phyloP scores from a whole-genome alignment of 92 coral and sea anemone genomes.

The Parazoanthus atlanticus region DNA sequence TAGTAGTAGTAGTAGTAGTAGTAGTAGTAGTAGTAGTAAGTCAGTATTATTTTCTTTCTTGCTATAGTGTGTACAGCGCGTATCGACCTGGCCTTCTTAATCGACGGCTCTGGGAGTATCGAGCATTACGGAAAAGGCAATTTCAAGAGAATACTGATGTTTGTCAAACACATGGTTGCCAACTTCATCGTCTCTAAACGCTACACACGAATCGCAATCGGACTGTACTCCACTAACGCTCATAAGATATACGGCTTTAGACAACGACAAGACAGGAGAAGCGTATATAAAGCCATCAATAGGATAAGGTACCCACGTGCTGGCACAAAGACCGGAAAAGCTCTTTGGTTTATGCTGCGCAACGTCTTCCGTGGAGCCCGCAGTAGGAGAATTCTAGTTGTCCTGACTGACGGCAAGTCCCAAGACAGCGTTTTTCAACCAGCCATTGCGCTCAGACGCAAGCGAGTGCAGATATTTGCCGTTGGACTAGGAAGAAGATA shows the following conservation, averaged over 20 bases:
- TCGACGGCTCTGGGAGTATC: slow-evolving; percentile 96
- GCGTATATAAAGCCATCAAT: slow-evolving; percentile 56
- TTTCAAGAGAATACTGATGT: slow-evolving; percentile 77
- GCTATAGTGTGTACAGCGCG: slow-evolving; percentile 67
- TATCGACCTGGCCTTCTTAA: slow-evolving; percentile 83
- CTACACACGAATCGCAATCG: slow-evolving; percentile 71
- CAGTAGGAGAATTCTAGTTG: slow-evolving; percentile 58
- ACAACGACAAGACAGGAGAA: slow-evolving; percentile 50
- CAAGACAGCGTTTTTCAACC: slow-evolving; percentile 69
- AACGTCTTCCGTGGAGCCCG: slow-evolving; percentile 64
- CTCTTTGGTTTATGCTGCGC: slow-evolving; percentile 63
- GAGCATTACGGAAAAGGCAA: slow-evolving; percentile 84
- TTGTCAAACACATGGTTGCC: slow-evolving; percentile 71
- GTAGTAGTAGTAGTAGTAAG: not conserved
- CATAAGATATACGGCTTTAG: slow-evolving; percentile 70
- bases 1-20: not conserved
- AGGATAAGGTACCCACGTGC: slow-evolving; percentile 87
- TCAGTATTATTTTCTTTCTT: not conserved
- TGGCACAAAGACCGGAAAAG: slow-evolving; percentile 88
- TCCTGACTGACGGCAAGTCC: slow-evolving; percentile 88
- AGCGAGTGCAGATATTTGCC: slow-evolving; percentile 69
- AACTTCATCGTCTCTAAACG: slow-evolving; percentile 78
- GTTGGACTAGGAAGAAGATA: slow-evolving; percentile 76
- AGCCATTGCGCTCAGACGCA: slow-evolving; percentile 61
- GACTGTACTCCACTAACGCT: slow-evolving; percentile 72